A percentile compares a stretch with the other conserved stretches of the same genome.
These are phyloP conservation scores for Portevinia maculata DNA, from an alignment of 2,888 invertebrate species.

Conservation along the genomic window DNA sequence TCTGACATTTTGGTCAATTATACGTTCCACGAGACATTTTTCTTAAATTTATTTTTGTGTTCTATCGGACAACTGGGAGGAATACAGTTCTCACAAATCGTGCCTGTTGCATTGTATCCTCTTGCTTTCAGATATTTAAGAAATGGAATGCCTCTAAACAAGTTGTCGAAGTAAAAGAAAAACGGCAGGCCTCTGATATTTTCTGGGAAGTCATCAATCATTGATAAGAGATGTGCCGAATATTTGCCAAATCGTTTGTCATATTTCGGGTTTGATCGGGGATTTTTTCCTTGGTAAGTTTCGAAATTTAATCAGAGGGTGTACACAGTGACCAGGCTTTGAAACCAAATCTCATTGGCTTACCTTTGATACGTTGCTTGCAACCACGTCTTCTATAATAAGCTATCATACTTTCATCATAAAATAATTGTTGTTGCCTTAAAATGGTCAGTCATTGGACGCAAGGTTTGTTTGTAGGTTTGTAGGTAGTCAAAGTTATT, in stretches of 20 bases:
- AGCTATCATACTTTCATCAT: conserved; percentile 77
- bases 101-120: conserved; percentile 31
- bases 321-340: conserved; percentile 77
- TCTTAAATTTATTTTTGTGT: conserved; percentile 40
- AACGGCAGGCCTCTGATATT: too few relatives aligned
- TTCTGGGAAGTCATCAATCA: conserved; percentile 73
- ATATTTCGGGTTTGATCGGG: conserved; percentile 72
- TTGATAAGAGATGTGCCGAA: conserved; percentile 65
- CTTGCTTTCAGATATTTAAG: not conserved
- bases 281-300: conserved; percentile 76
- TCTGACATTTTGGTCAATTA: conserved; percentile 37
- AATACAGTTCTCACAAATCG: conserved; percentile 20
- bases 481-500: too few relatives aligned
- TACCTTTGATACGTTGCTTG: conserved; percentile 77
- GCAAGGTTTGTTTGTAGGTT: conserved; percentile 46
- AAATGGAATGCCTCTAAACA: too few relatives aligned
- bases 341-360: conserved; percentile 77
- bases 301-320: conserved; percentile 76
- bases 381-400: conserved; percentile 78
- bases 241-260: conserved; percentile 75
- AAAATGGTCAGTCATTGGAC: conserved; percentile 11
- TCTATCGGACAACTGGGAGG: conserved; percentile 21
- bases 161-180: too few relatives aligned
- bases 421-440: not conserved
- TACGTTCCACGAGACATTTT: conserved; percentile 49